A percentile compares a stretch with the other conserved stretches of the same genome.
These are phyloP conservation scores for Trachelus troglodyta DNA, from an alignment of 2,888 invertebrate species.

Conservation along the genomic window DNA sequence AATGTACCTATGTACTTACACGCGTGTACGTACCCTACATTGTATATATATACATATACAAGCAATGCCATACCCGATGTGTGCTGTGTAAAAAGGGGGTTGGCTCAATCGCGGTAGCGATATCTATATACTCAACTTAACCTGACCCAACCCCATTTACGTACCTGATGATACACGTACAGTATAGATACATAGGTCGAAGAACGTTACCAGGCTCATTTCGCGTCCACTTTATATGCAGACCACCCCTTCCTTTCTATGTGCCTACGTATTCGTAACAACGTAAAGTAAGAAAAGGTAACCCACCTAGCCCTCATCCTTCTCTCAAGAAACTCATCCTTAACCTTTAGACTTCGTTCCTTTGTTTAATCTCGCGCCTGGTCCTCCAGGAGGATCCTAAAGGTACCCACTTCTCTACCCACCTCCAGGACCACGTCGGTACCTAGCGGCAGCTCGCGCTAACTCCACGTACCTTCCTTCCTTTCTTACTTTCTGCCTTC, in stretches of 20 bases:
- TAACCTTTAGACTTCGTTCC: slow-evolving; percentile 34
- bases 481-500: not conserved
- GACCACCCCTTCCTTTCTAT: slow-evolving; percentile 44
- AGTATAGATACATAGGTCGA: not conserved
- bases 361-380: slow-evolving; percentile 50
- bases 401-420: slow-evolving; percentile 18
- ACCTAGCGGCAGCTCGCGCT: slow-evolving; percentile 11
- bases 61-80: not conserved
- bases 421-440: slow-evolving; percentile 16
- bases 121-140: not conserved
- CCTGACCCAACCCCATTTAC: not conserved
- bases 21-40: not conserved
- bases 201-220: slow-evolving; percentile 56
- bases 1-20: not conserved
- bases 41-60: slow-evolving; percentile 6
- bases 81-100: not conserved
- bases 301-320: slow-evolving; percentile 21
- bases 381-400: slow-evolving; percentile 26
- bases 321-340: slow-evolving; percentile 9
- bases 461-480: slow-evolving; percentile 8
- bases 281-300: slow-evolving; percentile 30
- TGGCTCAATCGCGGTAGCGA: not conserved
- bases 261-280: slow-evolving; percentile 1
- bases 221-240: slow-evolving; percentile 64
- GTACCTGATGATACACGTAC: not conserved